Evolutionary conservation across 2,888 invertebrate genomes (phyloP).

Genomic region (Chymomyza procnemis): DNA sequence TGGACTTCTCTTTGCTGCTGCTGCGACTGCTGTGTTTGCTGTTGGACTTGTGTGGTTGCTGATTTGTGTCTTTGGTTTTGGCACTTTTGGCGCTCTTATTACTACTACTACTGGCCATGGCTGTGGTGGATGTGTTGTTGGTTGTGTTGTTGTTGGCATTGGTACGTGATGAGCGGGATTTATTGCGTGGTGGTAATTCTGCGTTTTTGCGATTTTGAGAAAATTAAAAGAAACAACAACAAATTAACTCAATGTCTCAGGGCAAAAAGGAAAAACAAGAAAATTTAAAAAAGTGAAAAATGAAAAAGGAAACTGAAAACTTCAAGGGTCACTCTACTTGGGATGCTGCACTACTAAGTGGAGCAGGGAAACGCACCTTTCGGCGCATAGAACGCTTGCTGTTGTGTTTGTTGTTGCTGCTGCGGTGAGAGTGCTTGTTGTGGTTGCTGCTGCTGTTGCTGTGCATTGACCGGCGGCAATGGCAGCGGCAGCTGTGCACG

Average conservation of each 20-base stretch:
- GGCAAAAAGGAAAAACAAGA: not conserved
- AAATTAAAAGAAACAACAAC: constrained; percentile 44
- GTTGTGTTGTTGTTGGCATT: constrained; percentile 52
- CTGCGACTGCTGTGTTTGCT: constrained; percentile 51
- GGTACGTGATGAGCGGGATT: constrained; percentile 75
- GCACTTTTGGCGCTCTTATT: constrained; percentile 57
- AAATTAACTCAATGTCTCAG: constrained; percentile 37
- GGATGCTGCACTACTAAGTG: not conserved
- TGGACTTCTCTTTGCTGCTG: constrained; percentile 66
- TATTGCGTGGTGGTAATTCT: constrained; percentile 74
- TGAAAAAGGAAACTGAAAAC: not conserved
- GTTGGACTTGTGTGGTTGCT: constrained; percentile 35
- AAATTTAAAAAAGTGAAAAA: constrained; percentile 8
- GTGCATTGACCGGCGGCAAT: constrained; percentile 63
- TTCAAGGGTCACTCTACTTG: not conserved
- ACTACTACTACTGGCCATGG: constrained; percentile 44
- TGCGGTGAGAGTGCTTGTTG: constrained; percentile 56
- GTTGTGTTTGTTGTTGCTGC: constrained; percentile 61
- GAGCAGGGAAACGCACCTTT: constrained; percentile 83
- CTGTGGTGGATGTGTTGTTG: constrained; percentile 44
- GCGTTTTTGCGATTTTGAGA: constrained; percentile 53
- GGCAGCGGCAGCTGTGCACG: constrained; percentile 75
- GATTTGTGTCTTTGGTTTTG: constrained; percentile 64
- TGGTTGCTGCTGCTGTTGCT: constrained; percentile 47
- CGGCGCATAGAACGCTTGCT: constrained; percentile 84